Evolutionary conservation across 1,140 invertebrate genomes (phyloP), one percentile per base, ranked within the genome.

Genomic region (Lasaia peninsularis): DNA sequence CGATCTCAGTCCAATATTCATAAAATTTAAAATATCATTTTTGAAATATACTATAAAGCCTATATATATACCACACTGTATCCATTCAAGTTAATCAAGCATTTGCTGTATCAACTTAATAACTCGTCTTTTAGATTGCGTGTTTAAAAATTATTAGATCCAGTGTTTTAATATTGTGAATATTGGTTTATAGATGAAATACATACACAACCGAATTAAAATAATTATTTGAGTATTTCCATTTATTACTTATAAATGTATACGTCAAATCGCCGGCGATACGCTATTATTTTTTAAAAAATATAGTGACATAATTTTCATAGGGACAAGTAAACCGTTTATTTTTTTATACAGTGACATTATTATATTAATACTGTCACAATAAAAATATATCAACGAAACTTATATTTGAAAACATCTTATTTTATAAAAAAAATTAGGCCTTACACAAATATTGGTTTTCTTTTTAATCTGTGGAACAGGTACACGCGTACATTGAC

Each of bases 401-500:
- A n/a, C n/a, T 61, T 51, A 63, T 56, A 44, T 33, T 44, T 44
- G 40, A 44, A 40, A 14, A 20, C 20, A 44, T 20, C 40, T 44
- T 44, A 44, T 44, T 44, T 67, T 58, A 66, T 58, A 65, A 67
- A 67, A 67, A 67, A 63, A 67, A 67, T 80, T 84, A 81, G 80
- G 80, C 80, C 78, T 71, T 70, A 63, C 65, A 70, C 67, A 67
- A 73, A 69, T 68, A 70, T 67, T 65, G 71, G 68, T 69, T 59
- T 73, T 60, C 63, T 64, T 65, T 69, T 69, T 65, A 64, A 63
- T 74, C 71, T 69, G 65, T 65, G 69, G 72, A 75, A 82, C 81
- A 82, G 81, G 78, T 85, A 85, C 81, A 72, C 74, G 71, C 71
- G 75, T 85, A 80, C 78, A 78, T 79, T 73, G 73, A 82, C 71